Conservation (phyloP, 2,113 vertebrate species). For the Lampris incognitus region DNA sequence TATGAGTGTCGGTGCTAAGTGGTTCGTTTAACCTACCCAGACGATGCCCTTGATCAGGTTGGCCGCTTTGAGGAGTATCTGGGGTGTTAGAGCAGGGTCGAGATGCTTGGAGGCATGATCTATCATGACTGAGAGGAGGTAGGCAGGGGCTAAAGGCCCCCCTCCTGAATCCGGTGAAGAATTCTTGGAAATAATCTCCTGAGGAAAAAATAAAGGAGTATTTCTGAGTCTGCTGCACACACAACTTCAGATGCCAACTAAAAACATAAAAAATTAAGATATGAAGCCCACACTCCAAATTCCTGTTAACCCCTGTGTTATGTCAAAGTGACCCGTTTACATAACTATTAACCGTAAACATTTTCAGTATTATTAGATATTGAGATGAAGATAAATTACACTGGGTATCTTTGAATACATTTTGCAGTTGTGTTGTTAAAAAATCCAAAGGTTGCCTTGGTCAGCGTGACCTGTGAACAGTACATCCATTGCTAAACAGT, state of each 20-base stretch:
- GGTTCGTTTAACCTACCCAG: conserved; percentile 84
- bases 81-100: conserved; percentile 88
- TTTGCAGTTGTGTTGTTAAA: no score
- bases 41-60: conserved; percentile 90
- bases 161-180: conserved; percentile 81
- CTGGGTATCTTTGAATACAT: no score
- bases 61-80: conserved; percentile 88
- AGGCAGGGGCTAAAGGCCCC: conserved; percentile 87
- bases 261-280: no score
- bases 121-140: conserved; percentile 90
- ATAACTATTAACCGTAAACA: no score
- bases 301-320: no score
- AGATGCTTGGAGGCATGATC: conserved; percentile 89
- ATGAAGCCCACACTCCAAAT: no score
- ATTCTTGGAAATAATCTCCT: conserved; percentile 88
- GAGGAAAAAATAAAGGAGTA: conserved; percentile 20
- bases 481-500: no score
- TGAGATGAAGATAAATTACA: no score
- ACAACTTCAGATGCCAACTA: neutral
- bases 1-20: neutral
- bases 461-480: no score
- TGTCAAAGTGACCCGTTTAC: no score
- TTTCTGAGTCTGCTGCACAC: neutral
- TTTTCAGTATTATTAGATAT: no score
- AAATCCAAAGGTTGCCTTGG: no score